These are phyloP conservation scores for Plecturocebus donacophilus DNA, from an alignment of 2,113 vertebrate species.

Conservation along the genomic window DNA sequence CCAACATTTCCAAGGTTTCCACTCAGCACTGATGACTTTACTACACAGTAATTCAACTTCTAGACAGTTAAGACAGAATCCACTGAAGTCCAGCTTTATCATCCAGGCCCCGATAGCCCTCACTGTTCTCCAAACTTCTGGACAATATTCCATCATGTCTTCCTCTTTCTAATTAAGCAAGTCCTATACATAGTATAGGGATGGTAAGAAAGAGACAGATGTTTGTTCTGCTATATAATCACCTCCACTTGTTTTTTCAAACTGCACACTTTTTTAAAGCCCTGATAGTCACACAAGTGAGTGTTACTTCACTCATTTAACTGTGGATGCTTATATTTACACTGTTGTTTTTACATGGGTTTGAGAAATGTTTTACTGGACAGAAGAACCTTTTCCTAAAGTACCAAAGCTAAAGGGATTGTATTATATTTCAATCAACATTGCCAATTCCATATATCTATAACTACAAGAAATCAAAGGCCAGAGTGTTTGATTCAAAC, in stretches of 20 bases:
- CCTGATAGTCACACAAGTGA: background rate
- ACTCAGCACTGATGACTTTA: background rate
- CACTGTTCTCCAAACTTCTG: background rate
- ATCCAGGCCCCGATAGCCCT: background rate
- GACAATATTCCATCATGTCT: background rate
- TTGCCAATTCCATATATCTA: background rate
- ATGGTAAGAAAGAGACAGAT: background rate
- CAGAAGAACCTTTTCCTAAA: background rate
- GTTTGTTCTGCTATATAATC: background rate
- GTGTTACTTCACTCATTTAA: background rate
- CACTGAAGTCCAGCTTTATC: conserved; percentile 1
- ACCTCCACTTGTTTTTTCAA: background rate
- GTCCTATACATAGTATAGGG: background rate
- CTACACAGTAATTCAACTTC: background rate
- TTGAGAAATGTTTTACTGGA: conserved; percentile 4
- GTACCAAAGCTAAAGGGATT: background rate
- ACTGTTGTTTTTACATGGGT: background rate
- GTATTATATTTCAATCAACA: background rate
- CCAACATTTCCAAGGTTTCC: background rate
- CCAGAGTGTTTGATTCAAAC: background rate
- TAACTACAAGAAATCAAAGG: conserved; percentile 42
- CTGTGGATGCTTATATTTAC: background rate
- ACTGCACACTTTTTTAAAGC: background rate
- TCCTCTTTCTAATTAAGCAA: background rate
- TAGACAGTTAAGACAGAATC: background rate